A percentile compares a stretch with the other conserved stretches of the same genome.
Conservation (phyloP, 1,140 invertebrate genomes). For the Aphaenogaster rudis region DNA sequence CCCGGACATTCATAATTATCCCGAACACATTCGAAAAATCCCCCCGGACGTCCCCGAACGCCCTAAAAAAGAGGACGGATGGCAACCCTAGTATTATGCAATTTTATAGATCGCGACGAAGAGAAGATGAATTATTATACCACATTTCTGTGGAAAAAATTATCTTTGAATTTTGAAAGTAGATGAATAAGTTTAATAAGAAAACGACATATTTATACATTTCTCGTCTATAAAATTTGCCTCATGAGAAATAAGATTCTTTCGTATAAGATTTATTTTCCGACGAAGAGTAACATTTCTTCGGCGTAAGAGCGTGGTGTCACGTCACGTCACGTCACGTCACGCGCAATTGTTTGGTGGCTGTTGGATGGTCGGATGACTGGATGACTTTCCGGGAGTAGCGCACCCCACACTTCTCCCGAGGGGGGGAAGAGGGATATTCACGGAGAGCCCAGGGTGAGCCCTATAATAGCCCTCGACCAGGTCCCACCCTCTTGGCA, state of each 20-base stretch:
- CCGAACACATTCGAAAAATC: no score
- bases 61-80: no score
- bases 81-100: no score
- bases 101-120: neutral
- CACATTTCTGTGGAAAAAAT: neutral
- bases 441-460: constrained; percentile 62
- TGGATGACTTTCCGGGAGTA: constrained; percentile 50
- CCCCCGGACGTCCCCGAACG: no score
- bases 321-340: constrained; percentile 60
- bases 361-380: constrained; percentile 63
- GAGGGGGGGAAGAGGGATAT: constrained; percentile 3
- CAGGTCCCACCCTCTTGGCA: constrained; percentile 72
- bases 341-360: constrained; percentile 60
- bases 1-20: no score
- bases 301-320: constrained; percentile 31
- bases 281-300: constrained; percentile 8
- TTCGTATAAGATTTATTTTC: constrained; percentile 1
- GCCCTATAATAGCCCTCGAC: constrained; percentile 77
- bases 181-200: neutral
- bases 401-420: neutral
- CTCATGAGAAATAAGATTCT: neutral
- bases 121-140: neutral
- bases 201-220: neutral
- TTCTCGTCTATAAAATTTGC: neutral
- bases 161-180: neutral